Evolutionary conservation across 2,113 vertebrate species (phyloP).

Genomic region (Protomyctophum bolini): DNA sequence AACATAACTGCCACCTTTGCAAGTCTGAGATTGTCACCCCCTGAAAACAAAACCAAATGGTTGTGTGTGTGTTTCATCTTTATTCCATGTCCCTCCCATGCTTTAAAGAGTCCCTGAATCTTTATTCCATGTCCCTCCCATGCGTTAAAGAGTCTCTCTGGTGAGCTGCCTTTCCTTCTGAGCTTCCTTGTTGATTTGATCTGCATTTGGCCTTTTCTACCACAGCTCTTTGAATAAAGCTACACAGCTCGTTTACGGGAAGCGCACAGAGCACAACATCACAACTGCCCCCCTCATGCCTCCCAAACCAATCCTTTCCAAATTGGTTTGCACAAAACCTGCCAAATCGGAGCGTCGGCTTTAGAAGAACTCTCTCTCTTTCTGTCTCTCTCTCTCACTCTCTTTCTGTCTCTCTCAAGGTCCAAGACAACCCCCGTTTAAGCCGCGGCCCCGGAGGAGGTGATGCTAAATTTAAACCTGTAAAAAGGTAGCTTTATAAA

Average conservation of each 20-base stretch:
- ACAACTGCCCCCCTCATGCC: constrained; percentile 56
- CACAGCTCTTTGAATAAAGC: constrained; percentile 76
- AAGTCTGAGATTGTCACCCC: neutral
- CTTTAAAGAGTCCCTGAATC: neutral
- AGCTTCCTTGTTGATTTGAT: constrained; percentile 66
- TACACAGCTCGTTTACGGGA: constrained; percentile 75
- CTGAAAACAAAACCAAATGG: too few relatives aligned
- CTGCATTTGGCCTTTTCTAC: constrained; percentile 71
- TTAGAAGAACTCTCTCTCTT: constrained; percentile 32
- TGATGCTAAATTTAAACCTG: constrained; percentile 80
- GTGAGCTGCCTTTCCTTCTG: constrained; percentile 16
- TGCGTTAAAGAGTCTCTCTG: neutral
- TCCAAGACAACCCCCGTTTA: constrained; percentile 46
- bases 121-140: neutral
- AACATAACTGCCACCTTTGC: too few relatives aligned
- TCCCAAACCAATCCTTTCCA: constrained; percentile 63
- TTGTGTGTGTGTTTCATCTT: neutral
- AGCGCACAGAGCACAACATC: constrained; percentile 62
- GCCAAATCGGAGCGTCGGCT: constrained; percentile 58
- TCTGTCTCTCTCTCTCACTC: constrained; percentile 12
- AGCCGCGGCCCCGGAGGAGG: constrained; percentile 55
- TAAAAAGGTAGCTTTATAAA: constrained; percentile 81
- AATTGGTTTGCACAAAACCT: constrained; percentile 64
- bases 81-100: constrained; percentile 1
- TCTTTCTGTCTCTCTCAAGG: constrained; percentile 39